Evolutionary conservation across 2,113 vertebrate species (phyloP).

Genomic region (Sphaerodactylus townsendi): DNA sequence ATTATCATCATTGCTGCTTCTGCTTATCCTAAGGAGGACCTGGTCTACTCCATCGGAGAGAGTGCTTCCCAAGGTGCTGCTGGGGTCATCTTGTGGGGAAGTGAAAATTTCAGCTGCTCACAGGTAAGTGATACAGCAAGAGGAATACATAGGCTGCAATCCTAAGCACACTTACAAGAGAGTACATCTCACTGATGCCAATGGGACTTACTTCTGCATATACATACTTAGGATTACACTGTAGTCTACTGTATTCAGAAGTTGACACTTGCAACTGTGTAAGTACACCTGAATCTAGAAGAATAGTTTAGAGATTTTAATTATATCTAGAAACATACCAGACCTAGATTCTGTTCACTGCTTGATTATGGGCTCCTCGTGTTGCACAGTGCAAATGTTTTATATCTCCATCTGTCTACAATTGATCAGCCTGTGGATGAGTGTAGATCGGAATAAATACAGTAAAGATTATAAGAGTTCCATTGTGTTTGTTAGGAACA

Average conservation of each 20-base stretch:
- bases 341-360: background rate
- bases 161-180: no score
- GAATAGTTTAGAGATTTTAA: background rate
- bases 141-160: background rate
- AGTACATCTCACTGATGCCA: no score
- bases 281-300: background rate
- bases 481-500: no score
- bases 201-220: no score
- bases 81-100: slow-evolving; percentile 77
- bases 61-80: slow-evolving; percentile 73
- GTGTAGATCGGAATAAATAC: background rate
- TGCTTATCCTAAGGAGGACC: slow-evolving; percentile 65
- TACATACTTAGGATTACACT: background rate
- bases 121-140: slow-evolving; percentile 59
- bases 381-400: background rate
- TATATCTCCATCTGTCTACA: background rate
- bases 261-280: background rate
- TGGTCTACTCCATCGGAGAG: slow-evolving; percentile 77
- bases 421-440: background rate
- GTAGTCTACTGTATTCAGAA: background rate
- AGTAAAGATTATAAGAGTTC: background rate
- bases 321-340: background rate
- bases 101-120: slow-evolving; percentile 58
- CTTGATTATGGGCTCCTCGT: background rate
- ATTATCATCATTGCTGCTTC: background rate